phyloP scores from a whole-genome alignment of 2,797 vertebrate genomes.

The Cossypha dichroa region DNA sequence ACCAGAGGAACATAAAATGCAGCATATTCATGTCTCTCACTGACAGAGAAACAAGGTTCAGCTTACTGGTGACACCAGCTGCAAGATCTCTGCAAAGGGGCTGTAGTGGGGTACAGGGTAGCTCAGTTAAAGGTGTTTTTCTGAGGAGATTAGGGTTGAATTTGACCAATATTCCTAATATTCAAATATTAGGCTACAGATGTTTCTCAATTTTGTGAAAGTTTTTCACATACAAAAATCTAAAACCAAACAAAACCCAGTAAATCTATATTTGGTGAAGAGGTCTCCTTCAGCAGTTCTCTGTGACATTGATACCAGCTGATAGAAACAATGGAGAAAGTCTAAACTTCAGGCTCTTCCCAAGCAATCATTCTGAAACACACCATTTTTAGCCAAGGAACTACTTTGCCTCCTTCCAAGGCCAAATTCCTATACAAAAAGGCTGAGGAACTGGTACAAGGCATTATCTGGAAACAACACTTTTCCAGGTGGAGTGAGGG shows the following conservation, averaged over 20 bases:
- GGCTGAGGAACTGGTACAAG: neutral
- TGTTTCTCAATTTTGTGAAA: neutral
- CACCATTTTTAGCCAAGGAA: neutral
- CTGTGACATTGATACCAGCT: neutral
- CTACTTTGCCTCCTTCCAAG: neutral
- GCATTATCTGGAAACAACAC: neutral
- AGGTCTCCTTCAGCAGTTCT: neutral
- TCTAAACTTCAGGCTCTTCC: neutral
- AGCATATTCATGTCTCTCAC: neutral
- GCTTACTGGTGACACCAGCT: neutral
- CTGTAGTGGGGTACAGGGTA: neutral
- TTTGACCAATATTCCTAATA: neutral
- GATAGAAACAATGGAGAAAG: neutral
- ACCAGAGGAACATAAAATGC: neutral
- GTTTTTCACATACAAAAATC: neutral
- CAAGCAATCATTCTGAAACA: neutral
- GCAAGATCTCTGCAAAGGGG: neutral
- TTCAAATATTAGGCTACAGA: neutral
- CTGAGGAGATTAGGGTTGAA: neutral
- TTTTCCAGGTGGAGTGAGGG: neutral
- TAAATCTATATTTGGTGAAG: neutral
- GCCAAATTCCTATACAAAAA: neutral
- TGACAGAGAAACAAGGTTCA: neutral
- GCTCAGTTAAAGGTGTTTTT: neutral
- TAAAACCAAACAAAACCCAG: neutral